Base-by-base conservation (phyloP, 2,888 invertebrate species). In the Venusia cambrica region DNA sequence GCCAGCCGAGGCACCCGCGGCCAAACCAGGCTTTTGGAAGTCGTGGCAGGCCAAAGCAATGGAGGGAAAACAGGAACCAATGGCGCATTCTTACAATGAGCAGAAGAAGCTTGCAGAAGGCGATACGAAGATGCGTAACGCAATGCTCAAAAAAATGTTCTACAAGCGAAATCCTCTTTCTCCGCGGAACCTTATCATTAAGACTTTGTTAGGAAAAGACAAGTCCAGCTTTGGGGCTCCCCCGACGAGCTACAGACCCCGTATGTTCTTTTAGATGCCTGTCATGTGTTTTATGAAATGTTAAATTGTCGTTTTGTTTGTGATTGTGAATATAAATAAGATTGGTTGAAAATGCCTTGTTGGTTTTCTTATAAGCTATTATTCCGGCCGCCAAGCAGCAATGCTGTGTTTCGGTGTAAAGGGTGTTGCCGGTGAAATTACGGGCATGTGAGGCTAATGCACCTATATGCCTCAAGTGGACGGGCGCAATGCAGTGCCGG, bases 161-260 rank as follows among this genome's bases (percentile, higher is more conserved):
- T 40, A 73, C 25, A 84, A 80, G 50, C 67, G 61, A 18, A 85
- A 84, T 54, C 85, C 84, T 1, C 83, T 85, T 33, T 80, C 83
- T 3, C 72, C 79, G 1, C 58, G 67, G 15, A 84, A 85, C 38
- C 49, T 79, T 13, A 64, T 84, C 7, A 45, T 84, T 9, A 70
- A 54, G 40, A 78, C 84, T 2, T 42, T 85, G 19, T 51, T 85
- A 21, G 81, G 79, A 1, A 80, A 66, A 48, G 79, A 83, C 40
- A 69, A 61, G 41, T 63, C 77, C 3, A 75, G 71, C 48, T 77
- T 45, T 37, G 78, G 73, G 4, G 61, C 72, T 1, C 61, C 79
- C 1, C 64, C 66, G 9, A 45, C 39, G n/a, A 42, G 63, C 53
- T 61, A 61, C 30, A 58, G 56, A 30, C 70, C 78, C 2, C 62